Conservation (phyloP, 2,888 invertebrate genomes). For the Platynereis dumerilii region DNA sequence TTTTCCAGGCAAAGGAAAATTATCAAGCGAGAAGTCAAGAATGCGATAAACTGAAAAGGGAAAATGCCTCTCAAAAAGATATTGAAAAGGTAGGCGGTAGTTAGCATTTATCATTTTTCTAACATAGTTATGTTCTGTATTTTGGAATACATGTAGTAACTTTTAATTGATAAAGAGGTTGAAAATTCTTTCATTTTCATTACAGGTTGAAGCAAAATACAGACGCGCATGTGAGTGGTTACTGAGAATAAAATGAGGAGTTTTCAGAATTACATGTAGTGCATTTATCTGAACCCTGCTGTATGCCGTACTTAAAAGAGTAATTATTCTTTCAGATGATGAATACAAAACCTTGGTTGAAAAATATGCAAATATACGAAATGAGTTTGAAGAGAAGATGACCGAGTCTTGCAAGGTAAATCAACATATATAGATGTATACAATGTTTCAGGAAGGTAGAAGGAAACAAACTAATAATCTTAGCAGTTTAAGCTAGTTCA, state of each 20-base stretch:
- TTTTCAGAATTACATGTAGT: too few relatives aligned
- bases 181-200: too few relatives aligned
- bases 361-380: slow-evolving; percentile 88
- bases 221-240: slow-evolving; percentile 78
- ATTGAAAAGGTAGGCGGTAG: slow-evolving; percentile 82
- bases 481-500: too few relatives aligned
- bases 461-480: too few relatives aligned
- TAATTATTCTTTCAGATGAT: slow-evolving; percentile 74
- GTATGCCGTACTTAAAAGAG: slow-evolving; percentile 2
- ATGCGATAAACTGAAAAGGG: slow-evolving; percentile 87
- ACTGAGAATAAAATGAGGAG: background rate
- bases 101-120: too few relatives aligned
- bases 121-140: too few relatives aligned
- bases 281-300: background rate
- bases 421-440: slow-evolving; percentile 18
- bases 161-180: too few relatives aligned
- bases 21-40: slow-evolving; percentile 87
- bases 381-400: slow-evolving; percentile 96
- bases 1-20: slow-evolving; percentile 79
- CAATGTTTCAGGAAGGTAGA: too few relatives aligned
- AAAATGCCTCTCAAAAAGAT: slow-evolving; percentile 88
- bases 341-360: slow-evolving; percentile 91
- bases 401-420: slow-evolving; percentile 71
- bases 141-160: too few relatives aligned
- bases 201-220: slow-evolving; percentile 80